phyloP scores from a whole-genome alignment of 1,140 invertebrate genomes.

The Drosophila aff. region DNA sequence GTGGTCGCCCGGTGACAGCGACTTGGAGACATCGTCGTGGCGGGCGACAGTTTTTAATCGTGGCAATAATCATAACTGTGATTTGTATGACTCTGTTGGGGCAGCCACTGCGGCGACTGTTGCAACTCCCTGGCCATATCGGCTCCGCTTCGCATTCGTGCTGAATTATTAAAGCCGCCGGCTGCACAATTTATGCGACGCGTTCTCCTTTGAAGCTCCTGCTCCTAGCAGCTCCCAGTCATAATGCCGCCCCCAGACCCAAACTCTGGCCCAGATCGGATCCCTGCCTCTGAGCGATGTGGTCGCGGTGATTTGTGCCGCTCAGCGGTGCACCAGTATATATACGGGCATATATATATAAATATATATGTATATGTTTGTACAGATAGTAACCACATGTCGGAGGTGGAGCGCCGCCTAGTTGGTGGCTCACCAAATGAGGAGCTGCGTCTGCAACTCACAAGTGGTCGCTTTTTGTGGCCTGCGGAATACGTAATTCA shows the following conservation, averaged over 20 bases:
- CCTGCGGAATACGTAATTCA: constrained; percentile 68
- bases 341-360: constrained; percentile 11
- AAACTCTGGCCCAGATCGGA: constrained; percentile 13
- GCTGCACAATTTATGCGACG: constrained; percentile 70
- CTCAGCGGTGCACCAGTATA: constrained; percentile 44
- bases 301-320: constrained; percentile 53
- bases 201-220: constrained; percentile 63
- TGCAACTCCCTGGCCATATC: constrained; percentile 65
- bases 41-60: constrained; percentile 81
- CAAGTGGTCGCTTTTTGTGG: constrained; percentile 52
- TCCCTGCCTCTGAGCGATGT: constrained; percentile 10
- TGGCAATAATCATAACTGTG: constrained; percentile 82
- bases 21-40: constrained; percentile 18
- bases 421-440: constrained; percentile 80
- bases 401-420: constrained; percentile 61
- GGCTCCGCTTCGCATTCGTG: constrained; percentile 41
- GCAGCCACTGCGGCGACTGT: constrained; percentile 42
- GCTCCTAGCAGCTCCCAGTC: constrained; percentile 32
- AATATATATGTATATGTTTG: background rate
- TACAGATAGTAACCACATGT: background rate
- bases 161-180: constrained; percentile 79
- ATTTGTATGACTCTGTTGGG: constrained; percentile 80
- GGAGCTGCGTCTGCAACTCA: constrained; percentile 45
- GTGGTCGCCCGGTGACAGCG: constrained; percentile 35
- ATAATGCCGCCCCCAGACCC: constrained; percentile 54